These are phyloP conservation scores for Recurvirostra avosetta DNA, from an alignment of 2,113 vertebrate species.

Conservation along the genomic window DNA sequence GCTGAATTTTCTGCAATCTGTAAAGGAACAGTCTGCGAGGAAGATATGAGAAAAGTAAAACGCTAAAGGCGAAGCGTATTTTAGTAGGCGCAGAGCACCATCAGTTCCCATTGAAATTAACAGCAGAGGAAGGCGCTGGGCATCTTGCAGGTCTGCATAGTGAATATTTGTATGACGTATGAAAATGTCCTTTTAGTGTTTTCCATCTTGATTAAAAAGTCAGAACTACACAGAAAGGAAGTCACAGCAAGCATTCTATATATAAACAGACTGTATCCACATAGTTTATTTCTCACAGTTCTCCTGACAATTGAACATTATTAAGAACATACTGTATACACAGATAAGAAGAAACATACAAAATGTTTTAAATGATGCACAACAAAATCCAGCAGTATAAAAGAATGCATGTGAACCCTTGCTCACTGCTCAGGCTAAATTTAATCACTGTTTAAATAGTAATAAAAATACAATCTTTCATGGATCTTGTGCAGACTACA, in stretches of 20 bases:
- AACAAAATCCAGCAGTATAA: conserved; percentile 97
- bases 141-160: neutral
- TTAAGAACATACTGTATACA: conserved; percentile 99
- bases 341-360: conserved; percentile 96
- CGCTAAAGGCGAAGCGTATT: neutral
- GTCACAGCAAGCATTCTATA: conserved; percentile 76
- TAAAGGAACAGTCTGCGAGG: neutral
- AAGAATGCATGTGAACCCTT: conserved; percentile 88
- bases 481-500: conserved; percentile 91
- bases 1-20: neutral
- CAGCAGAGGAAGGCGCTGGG: neutral
- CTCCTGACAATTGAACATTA: conserved; percentile 97
- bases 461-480: conserved; percentile 99
- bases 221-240: conserved; percentile 73
- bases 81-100: neutral
- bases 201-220: conserved; percentile 32
- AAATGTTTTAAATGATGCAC: conserved; percentile 98
- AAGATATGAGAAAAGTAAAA: neutral
- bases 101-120: neutral
- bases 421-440: conserved; percentile 84
- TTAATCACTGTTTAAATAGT: conserved; percentile 96
- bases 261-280: conserved; percentile 96
- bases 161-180: neutral
- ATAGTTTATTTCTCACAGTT: conserved; percentile 99
- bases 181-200: neutral